Base-by-base conservation (phyloP, 2,797 vertebrate genomes). In the Sorex maritimensis region DNA sequence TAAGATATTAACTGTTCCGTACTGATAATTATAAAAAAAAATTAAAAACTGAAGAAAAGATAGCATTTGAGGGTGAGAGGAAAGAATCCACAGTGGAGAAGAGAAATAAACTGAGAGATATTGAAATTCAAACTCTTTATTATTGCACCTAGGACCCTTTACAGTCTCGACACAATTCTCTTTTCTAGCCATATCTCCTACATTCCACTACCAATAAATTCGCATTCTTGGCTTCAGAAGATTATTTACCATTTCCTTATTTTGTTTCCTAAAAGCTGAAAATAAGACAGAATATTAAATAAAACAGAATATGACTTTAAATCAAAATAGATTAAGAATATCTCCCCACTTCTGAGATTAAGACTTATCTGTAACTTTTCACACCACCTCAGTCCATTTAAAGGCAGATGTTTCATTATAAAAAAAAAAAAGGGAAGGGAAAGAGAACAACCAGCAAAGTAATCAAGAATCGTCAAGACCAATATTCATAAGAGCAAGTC, bases 251-350 rank as follows among this genome's bases (percentile, higher is more conserved):
- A 94, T 63, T 81, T 30, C 72, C 34, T 80, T 68, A 75, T 68
- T 91, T 71, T 89, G 52, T 44, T 61, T 23, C 41, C 71, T 81
- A 82, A 38, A 68, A 38, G 82, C 55, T 79, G 0, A 87, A 94
- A 81, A 90, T 90, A 91, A 81, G 28, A 13, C 8, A 93, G 84
- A 30, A 30, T 17, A 44, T 44, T 44, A 9, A 94, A 2, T 61
- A 17, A 19, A 61, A 19, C 15, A 61, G 19, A 61, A 19, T 61
- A 61, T 61, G 58, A 55, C 58, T 61, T 61, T 17, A 17, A 8
- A 84, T 73, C 86, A 90, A 93, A 85, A 88, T 28, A 96, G 41
- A 95, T 41, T 72, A 80, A 24, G 23, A 93, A 88, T 94, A 74
- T 44, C 6, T 9, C 17, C 21, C 71, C 14, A 17, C 30, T 73